These are phyloP conservation scores for Platyrinchus mystaceus DNA, from an alignment of 2,797 vertebrate genomes.

Conservation along the genomic window DNA sequence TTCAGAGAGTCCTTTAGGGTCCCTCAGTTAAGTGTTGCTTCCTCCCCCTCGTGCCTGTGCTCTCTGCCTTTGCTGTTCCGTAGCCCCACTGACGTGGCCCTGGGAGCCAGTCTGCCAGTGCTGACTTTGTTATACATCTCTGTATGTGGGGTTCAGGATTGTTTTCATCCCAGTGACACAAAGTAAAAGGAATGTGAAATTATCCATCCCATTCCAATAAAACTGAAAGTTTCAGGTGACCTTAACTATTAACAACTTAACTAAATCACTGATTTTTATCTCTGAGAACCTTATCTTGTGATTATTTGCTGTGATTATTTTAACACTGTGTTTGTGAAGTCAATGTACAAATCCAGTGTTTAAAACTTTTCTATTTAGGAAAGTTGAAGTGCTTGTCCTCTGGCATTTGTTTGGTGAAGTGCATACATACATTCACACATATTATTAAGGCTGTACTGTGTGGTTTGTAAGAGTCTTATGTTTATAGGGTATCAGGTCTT, in stretches of 20 bases:
- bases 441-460: background rate
- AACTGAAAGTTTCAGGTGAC: background rate
- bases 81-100: no score
- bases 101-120: background rate
- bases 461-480: background rate
- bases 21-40: background rate
- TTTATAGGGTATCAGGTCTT: background rate
- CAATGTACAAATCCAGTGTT: background rate
- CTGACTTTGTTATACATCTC: background rate
- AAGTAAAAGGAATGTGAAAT: background rate
- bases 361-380: background rate
- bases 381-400: background rate
- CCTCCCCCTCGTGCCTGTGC: fast-evolving
- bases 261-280: background rate
- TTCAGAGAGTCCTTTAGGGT: background rate
- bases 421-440: background rate
- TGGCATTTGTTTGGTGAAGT: background rate
- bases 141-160: fast-evolving
- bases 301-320: background rate
- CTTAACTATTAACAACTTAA: background rate
- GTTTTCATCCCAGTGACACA: background rate
- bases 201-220: background rate
- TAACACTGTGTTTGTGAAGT: background rate
- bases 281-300: background rate
- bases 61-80: background rate